Evolutionary conservation across 2,113 vertebrate species (phyloP).

Genomic region (Phaethon lepturus): DNA sequence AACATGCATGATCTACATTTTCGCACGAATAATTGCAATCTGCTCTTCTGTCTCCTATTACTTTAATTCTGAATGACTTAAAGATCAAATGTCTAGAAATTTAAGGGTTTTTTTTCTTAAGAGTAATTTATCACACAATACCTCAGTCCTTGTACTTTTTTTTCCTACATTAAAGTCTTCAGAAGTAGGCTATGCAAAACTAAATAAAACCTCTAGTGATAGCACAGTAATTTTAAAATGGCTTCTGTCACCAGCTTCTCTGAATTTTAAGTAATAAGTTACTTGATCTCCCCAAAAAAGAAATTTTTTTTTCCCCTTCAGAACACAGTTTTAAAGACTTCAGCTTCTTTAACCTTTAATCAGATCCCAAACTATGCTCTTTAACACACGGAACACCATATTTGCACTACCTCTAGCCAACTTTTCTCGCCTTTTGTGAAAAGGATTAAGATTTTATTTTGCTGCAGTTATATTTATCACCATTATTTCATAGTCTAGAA

Average conservation of each 20-base stretch:
- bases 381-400: background rate
- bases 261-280: slow-evolving; percentile 67
- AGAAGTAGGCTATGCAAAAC: slow-evolving; percentile 35
- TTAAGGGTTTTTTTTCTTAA: background rate
- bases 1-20: background rate
- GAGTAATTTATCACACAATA: background rate
- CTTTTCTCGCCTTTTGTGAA: background rate
- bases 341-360: slow-evolving; percentile 51
- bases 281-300: slow-evolving; percentile 4
- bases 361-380: slow-evolving; percentile 13
- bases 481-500: background rate
- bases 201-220: slow-evolving; percentile 7
- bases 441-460: background rate
- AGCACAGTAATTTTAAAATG: slow-evolving; percentile 72
- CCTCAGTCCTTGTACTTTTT: background rate
- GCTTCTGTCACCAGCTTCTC: slow-evolving; percentile 62
- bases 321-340: slow-evolving; percentile 28
- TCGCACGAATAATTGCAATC: background rate
- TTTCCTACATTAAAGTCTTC: background rate
- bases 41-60: background rate
- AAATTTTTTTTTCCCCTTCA: slow-evolving; percentile 9
- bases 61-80: background rate
- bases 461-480: background rate
- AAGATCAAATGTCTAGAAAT: background rate
- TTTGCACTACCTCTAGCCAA: background rate